These are phyloP conservation scores for Numida meleagris DNA, from an alignment of 2,113 vertebrate genomes.

Conservation along the genomic window DNA sequence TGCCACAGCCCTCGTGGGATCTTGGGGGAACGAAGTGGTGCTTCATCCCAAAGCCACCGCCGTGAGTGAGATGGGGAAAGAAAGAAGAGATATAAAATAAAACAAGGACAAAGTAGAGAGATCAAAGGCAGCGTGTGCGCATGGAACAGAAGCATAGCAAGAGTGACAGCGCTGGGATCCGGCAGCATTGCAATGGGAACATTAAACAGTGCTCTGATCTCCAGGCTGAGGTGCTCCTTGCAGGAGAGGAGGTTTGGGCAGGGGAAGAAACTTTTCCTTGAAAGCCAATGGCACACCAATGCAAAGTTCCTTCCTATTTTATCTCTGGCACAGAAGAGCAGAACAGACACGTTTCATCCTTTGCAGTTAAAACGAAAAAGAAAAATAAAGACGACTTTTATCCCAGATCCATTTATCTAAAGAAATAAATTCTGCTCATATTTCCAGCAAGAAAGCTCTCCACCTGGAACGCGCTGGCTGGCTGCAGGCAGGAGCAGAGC, in stretches of 20 bases:
- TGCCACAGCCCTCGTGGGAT: constrained; percentile 28
- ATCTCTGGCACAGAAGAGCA: constrained; percentile 21
- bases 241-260: background rate
- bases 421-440: constrained; percentile 43
- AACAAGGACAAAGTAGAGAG: constrained; percentile 18
- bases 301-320: constrained; percentile 32
- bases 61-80: background rate
- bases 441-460: background rate
- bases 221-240: background rate
- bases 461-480: background rate
- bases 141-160: background rate
- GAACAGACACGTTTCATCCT: constrained; percentile 4
- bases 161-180: background rate
- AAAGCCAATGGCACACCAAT: background rate
- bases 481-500: constrained; percentile 3
- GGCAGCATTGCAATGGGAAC: background rate
- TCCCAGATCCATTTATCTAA: constrained; percentile 46
- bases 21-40: background rate
- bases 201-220: background rate
- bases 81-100: background rate
- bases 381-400: constrained; percentile 57
- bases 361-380: constrained; percentile 22
- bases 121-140: background rate
- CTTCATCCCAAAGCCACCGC: background rate
- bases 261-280: background rate